Evolutionary conservation across 2,113 vertebrate species (phyloP).

Genomic region (Pseudolaguvia tuberculata): DNA sequence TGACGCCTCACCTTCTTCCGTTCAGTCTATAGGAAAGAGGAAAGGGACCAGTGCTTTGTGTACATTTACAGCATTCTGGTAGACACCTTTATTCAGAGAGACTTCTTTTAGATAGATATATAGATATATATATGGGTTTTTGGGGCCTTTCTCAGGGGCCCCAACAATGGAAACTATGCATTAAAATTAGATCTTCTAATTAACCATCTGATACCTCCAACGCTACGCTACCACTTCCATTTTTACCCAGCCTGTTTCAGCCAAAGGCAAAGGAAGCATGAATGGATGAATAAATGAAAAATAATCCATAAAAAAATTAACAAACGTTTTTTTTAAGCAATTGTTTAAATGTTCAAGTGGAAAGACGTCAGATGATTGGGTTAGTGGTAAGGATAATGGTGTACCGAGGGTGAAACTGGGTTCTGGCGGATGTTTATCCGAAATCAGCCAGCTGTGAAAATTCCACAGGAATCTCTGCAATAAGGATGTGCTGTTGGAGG

Average conservation of each 20-base stretch:
- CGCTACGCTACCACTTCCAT: too few relatives aligned
- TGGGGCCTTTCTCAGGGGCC: too few relatives aligned
- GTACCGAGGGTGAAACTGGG: background rate
- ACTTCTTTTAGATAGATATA: too few relatives aligned
- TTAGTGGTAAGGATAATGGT: background rate
- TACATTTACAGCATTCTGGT: background rate
- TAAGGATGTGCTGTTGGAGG: background rate
- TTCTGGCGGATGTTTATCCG: background rate
- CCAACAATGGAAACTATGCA: too few relatives aligned
- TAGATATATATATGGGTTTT: too few relatives aligned
- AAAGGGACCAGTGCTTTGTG: slow-evolving; percentile 4
- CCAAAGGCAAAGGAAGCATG: background rate
- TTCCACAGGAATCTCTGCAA: background rate
- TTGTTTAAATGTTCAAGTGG: background rate
- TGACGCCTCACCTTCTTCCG: background rate
- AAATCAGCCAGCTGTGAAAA: background rate
- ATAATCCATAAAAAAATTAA: too few relatives aligned
- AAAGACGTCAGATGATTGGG: background rate
- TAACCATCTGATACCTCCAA: too few relatives aligned
- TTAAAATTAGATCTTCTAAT: too few relatives aligned
- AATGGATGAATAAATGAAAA: too few relatives aligned
- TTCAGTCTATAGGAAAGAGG: slow-evolving; percentile 26
- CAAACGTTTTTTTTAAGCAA: too few relatives aligned
- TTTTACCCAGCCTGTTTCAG: background rate
- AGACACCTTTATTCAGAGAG: too few relatives aligned